Evolutionary conservation across 1,140 invertebrate species (phyloP).

Genomic region (Lordiphosa collinella): DNA sequence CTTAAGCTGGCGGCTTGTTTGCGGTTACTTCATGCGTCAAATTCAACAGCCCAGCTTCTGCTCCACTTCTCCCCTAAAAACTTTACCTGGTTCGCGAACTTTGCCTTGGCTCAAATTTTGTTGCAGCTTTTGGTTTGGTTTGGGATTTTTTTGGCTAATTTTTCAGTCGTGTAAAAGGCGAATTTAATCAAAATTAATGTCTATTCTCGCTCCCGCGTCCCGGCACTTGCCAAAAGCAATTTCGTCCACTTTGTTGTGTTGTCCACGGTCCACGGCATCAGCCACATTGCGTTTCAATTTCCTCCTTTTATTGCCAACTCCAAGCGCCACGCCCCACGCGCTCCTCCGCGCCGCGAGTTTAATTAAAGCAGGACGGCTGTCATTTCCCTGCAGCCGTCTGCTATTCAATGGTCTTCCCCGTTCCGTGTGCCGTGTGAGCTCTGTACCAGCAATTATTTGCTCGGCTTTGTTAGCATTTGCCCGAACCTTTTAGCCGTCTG

Average conservation of each 20-base stretch:
- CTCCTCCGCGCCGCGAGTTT: constrained; percentile 54
- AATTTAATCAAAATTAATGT: constrained; percentile 68
- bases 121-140: constrained; percentile 10
- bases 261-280: constrained; percentile 66
- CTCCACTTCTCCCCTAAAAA: not conserved
- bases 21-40: constrained; percentile 34
- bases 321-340: constrained; percentile 27
- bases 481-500: constrained; percentile 21
- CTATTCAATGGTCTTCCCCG: constrained; percentile 17
- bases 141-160: constrained; percentile 36
- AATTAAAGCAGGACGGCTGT: constrained; percentile 70
- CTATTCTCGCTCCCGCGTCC: constrained; percentile 15
- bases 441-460: constrained; percentile 62
- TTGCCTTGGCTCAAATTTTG: constrained; percentile 5
- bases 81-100: constrained; percentile 6
- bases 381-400: constrained; percentile 60
- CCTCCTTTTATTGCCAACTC: constrained; percentile 29
- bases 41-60: constrained; percentile 21
- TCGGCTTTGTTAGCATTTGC: constrained; percentile 68
- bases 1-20: constrained; percentile 20
- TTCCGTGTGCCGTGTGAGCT: constrained; percentile 19
- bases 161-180: constrained; percentile 41
- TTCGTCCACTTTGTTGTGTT: constrained; percentile 76
- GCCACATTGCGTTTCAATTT: constrained; percentile 74
- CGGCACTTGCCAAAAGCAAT: constrained; percentile 62